These are phyloP conservation scores for Nineta flava DNA, from an alignment of 2,888 invertebrate species.

Conservation along the genomic window DNA sequence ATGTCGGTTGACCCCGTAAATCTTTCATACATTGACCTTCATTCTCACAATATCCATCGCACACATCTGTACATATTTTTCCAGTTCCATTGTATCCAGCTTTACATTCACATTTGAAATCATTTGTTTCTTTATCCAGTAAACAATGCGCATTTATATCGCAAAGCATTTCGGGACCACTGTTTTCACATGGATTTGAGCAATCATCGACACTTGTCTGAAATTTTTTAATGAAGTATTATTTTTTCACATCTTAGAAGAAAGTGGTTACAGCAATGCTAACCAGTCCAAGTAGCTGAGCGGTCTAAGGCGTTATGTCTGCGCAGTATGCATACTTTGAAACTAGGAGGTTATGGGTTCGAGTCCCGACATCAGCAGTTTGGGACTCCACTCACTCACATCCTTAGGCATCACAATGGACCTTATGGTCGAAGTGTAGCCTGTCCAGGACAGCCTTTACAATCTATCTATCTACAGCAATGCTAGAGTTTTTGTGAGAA, in stretches of 20 bases:
- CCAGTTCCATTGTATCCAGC: constrained; percentile 86
- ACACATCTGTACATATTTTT: constrained; percentile 64
- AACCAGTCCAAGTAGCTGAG: not conserved
- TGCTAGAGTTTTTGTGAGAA: not conserved
- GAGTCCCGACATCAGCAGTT: too few species aligned
- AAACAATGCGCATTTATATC: constrained; percentile 78
- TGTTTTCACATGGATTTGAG: constrained; percentile 80
- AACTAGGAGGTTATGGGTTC: too few species aligned
- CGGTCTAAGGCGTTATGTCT: too few species aligned
- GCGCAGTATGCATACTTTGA: too few species aligned
- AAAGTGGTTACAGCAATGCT: too few species aligned
- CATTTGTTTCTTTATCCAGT: constrained; percentile 63
- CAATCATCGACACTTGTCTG: constrained; percentile 69
- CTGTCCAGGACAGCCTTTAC: too few species aligned
- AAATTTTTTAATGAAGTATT: constrained; percentile 9
- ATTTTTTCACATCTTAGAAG: too few species aligned
- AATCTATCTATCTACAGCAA: not conserved
- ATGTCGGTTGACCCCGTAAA: constrained; percentile 66
- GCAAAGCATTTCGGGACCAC: constrained; percentile 68
- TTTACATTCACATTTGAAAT: constrained; percentile 84
- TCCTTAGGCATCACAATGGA: too few species aligned
- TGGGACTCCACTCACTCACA: too few species aligned
- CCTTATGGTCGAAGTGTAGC: too few species aligned
- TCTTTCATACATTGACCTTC: constrained; percentile 80
- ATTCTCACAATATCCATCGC: constrained; percentile 75